phyloP scores from a whole-genome alignment of 2,797 vertebrate species.

The Poliocrania exsul region DNA sequence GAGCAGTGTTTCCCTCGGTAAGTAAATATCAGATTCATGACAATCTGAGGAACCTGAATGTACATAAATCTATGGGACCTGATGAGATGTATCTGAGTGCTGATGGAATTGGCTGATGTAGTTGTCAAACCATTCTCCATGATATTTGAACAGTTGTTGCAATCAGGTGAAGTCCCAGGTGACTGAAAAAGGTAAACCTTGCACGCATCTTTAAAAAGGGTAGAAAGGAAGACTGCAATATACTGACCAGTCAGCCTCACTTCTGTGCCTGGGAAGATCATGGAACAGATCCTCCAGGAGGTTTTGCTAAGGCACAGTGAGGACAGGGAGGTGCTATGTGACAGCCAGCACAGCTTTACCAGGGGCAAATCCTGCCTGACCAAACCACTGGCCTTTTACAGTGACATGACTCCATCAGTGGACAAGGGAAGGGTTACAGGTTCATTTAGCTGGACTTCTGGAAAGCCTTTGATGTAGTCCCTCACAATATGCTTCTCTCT shows the following conservation, averaged over 20 bases:
- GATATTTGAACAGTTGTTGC: neutral
- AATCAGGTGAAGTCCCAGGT: neutral
- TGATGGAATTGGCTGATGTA: neutral
- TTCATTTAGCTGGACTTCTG: neutral
- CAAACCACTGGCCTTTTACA: neutral
- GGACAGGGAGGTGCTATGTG: neutral
- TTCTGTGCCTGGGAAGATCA: neutral
- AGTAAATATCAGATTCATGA: neutral
- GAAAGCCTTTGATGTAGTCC: neutral
- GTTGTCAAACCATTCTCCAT: neutral
- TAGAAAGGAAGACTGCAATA: neutral
- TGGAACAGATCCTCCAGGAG: neutral
- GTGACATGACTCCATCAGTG: neutral
- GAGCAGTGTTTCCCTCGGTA: neutral
- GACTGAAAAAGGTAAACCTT: neutral
- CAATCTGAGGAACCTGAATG: neutral
- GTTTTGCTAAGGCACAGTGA: neutral
- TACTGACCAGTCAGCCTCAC: neutral
- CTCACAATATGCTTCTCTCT: neutral
- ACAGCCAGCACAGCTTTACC: neutral
- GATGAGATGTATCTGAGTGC: neutral
- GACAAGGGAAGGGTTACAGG: neutral
- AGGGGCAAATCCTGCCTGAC: neutral
- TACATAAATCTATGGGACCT: accelerated
- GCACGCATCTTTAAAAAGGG: neutral